phyloP scores from a whole-genome alignment of 2,888 invertebrate genomes.

The Drosophila infuscata region DNA sequence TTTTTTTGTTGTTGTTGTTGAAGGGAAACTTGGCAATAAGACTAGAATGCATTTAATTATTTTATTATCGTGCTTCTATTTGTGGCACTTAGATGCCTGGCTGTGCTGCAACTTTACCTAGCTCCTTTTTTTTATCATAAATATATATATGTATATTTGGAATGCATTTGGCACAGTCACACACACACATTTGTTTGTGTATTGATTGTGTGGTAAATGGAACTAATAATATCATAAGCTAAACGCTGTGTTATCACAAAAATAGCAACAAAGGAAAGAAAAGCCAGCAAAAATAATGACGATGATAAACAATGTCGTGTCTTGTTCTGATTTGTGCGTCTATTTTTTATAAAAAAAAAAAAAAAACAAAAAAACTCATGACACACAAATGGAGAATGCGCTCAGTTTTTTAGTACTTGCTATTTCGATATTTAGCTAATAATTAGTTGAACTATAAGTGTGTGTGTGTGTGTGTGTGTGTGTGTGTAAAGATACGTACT shows the following conservation, averaged over 20 bases:
- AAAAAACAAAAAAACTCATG: neutral
- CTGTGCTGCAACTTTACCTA: neutral
- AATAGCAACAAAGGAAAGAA: neutral
- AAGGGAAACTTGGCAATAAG: neutral
- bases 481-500: neutral
- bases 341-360: neutral
- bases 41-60: too few relatives aligned
- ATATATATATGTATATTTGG: neutral
- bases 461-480: neutral
- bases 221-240: conserved; percentile 12
- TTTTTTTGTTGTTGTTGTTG: neutral
- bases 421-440: neutral
- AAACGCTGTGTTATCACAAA: conserved; percentile 17
- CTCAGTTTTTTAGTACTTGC: neutral
- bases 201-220: neutral
- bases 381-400: conserved; percentile 15
- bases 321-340: conserved; percentile 2
- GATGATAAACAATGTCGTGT: conserved; percentile 1
- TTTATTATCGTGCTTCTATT: neutral
- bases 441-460: conserved; percentile 1
- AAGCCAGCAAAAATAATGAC: neutral
- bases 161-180: neutral
- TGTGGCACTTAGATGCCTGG: neutral
- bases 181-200: neutral
- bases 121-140: neutral